These are phyloP conservation scores for Drosophila bocki DNA, from an alignment of 1,140 invertebrate genomes.

Conservation along the genomic window DNA sequence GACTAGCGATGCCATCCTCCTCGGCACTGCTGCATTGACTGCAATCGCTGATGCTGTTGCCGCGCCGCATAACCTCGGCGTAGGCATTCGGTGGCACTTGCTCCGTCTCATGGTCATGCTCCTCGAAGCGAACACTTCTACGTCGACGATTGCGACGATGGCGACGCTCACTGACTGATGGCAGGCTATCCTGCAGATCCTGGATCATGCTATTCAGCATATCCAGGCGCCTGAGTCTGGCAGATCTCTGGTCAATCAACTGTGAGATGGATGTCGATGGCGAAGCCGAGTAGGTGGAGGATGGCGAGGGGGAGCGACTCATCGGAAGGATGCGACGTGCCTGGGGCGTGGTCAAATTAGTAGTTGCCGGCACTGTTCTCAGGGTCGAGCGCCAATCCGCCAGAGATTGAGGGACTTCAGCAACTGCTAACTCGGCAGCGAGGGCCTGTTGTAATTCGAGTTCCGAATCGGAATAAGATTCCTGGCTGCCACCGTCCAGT, in stretches of 20 bases:
- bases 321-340: neutral
- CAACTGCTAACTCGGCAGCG: neutral
- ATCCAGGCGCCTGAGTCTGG: neutral
- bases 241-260: neutral
- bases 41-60: constrained; percentile 65
- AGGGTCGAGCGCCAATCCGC: neutral
- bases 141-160: constrained; percentile 1
- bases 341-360: constrained; percentile 23
- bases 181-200: neutral
- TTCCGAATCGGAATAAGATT: neutral
- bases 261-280: neutral
- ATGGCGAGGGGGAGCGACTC: neutral
- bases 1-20: neutral
- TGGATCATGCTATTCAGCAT: neutral
- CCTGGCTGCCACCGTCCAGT: constrained; percentile 5
- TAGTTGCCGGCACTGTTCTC: constrained; percentile 34
- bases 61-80: constrained; percentile 36
- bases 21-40: constrained; percentile 61
- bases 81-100: neutral
- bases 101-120: neutral
- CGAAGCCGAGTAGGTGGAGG: constrained; percentile 3
- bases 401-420: neutral
- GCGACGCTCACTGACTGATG: neutral
- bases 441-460: neutral
- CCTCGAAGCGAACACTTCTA: neutral